phyloP scores from a whole-genome alignment of 1,140 invertebrate genomes.

The Aphelinus certus region DNA sequence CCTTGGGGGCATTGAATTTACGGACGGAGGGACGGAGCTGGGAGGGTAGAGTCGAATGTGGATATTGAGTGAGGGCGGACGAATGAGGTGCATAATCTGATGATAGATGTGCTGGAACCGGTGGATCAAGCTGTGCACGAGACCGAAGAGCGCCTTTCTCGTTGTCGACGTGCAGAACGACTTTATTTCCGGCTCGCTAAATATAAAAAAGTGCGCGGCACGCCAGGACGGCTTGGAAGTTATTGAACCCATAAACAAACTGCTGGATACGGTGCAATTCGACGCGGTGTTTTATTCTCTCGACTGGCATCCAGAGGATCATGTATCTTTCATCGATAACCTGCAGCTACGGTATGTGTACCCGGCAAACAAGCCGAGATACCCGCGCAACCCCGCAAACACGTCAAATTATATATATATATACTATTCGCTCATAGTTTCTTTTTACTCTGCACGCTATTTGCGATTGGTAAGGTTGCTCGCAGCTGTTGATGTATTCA shows the following conservation, averaged over 20 bases:
- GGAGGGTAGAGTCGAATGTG: too few species aligned
- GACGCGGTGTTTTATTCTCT: slow-evolving; percentile 94
- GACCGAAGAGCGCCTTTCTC: slow-evolving; percentile 89
- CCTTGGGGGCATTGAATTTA: too few species aligned
- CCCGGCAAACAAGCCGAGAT: not conserved
- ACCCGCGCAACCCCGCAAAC: too few species aligned
- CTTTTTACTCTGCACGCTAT: too few species aligned
- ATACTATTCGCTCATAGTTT: too few species aligned
- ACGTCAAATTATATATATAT: too few species aligned
- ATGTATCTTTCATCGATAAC: slow-evolving; percentile 97
- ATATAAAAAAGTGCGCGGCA: slow-evolving; percentile 92
- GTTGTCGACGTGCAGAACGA: slow-evolving; percentile 99
- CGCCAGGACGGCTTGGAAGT: slow-evolving; percentile 90
- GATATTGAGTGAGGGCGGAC: too few species aligned
- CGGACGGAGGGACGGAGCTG: too few species aligned
- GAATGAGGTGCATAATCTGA: slow-evolving; percentile 1
- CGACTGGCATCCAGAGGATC: slow-evolving; percentile 97
- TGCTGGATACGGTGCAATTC: slow-evolving; percentile 87
- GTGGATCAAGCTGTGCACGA: slow-evolving; percentile 77
- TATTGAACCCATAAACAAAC: slow-evolving; percentile 89
- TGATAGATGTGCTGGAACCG: slow-evolving; percentile 77
- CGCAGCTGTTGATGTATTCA: too few species aligned
- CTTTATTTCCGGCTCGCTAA: slow-evolving; percentile 94
- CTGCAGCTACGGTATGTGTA: slow-evolving; percentile 66
- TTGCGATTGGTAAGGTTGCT: too few species aligned